Percentiles rank a stretch among this genome's conserved stretches.
These are phyloP conservation scores for Abramis brama DNA, from an alignment of 2,113 vertebrate species.

Conservation along the genomic window DNA sequence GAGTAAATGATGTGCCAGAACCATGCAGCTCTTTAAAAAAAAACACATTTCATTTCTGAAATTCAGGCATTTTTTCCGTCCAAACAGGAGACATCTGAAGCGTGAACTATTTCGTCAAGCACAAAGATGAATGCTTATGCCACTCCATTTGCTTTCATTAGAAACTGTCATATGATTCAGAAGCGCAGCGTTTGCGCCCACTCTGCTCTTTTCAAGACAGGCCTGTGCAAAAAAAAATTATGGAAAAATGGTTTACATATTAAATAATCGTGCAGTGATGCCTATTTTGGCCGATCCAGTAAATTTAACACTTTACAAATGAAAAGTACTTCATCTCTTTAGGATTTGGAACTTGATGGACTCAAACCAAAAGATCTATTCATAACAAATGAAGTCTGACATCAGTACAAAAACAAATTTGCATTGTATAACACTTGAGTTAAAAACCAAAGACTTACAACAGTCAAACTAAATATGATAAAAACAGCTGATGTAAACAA, in stretches of 20 bases:
- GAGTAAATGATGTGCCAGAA: constrained; percentile 6
- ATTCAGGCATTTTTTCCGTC: neutral
- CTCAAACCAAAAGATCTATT: neutral
- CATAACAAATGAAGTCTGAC: neutral
- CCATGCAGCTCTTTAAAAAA: constrained; percentile 17
- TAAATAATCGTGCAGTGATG: neutral
- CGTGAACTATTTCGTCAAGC: neutral
- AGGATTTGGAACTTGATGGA: neutral
- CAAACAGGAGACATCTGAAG: constrained; percentile 7
- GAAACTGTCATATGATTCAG: constrained; percentile 1
- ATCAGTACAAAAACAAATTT: neutral
- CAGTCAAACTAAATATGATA: neutral
- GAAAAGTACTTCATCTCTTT: neutral
- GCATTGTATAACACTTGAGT: neutral
- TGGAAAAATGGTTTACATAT: neutral
- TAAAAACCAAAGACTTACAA: neutral
- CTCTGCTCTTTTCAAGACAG: neutral
- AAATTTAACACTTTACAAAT: constrained; percentile 1
- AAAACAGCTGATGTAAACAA: neutral
- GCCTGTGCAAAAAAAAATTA: neutral
- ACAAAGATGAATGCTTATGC: neutral
- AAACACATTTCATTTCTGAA: constrained; percentile 5
- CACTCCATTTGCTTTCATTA: neutral
- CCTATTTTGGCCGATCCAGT: neutral
- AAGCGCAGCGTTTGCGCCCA: neutral